phyloP scores from a whole-genome alignment of 2,888 invertebrate species.

The Amphipyra berbera region DNA sequence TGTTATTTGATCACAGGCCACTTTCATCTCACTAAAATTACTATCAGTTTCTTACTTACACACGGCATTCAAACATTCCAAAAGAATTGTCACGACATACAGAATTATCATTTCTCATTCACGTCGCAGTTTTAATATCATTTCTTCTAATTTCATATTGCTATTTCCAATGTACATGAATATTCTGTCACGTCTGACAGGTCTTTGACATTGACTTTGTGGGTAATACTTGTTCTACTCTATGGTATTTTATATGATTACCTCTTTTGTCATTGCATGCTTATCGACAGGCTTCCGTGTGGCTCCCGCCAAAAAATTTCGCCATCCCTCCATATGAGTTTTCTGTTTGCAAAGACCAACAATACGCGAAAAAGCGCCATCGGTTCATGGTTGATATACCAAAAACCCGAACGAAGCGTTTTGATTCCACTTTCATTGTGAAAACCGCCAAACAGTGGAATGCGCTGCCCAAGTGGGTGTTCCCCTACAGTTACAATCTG shows the following conservation, averaged over 20 bases:
- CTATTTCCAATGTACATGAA: not conserved
- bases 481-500: too few relatives aligned
- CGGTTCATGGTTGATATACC: too few relatives aligned
- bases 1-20: too few relatives aligned
- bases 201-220: not conserved
- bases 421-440: too few relatives aligned
- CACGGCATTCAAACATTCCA: slow-evolving; percentile 39
- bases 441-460: too few relatives aligned
- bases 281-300: not conserved
- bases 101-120: slow-evolving; percentile 54
- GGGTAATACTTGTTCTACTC: not conserved
- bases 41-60: slow-evolving; percentile 45
- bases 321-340: too few relatives aligned
- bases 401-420: too few relatives aligned
- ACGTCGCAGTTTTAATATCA: slow-evolving; percentile 21
- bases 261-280: not conserved
- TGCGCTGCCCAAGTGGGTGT: too few relatives aligned
- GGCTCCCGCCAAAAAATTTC: too few relatives aligned
- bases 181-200: slow-evolving; percentile 24
- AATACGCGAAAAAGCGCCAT: too few relatives aligned
- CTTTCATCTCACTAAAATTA: not conserved
- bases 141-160: slow-evolving; percentile 47
- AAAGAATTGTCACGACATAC: slow-evolving; percentile 47
- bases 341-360: too few relatives aligned
- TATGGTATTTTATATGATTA: slow-evolving; percentile 4